Evolutionary conservation across 2,797 vertebrate genomes (phyloP).

Genomic region (Gymnothorax javanicus): DNA sequence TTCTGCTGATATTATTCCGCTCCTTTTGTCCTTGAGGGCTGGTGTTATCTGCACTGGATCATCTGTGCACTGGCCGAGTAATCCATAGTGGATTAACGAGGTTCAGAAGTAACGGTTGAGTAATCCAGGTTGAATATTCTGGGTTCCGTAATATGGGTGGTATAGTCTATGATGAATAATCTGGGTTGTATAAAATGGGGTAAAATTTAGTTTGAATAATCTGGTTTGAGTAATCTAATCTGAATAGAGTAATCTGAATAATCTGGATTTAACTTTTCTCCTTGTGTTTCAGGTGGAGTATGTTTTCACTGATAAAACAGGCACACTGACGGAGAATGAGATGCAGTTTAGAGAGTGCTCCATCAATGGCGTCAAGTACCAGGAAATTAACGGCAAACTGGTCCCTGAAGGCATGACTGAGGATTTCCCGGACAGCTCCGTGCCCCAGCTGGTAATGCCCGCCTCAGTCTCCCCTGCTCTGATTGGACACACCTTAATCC

Average conservation of each 20-base stretch:
- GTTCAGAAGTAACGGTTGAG: too few species aligned
- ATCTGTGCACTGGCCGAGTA: too few species aligned
- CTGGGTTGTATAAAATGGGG: too few species aligned
- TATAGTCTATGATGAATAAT: too few species aligned
- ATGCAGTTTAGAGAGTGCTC: slow-evolving; percentile 98
- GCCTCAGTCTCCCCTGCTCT: not conserved
- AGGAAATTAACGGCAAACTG: slow-evolving; percentile 90
- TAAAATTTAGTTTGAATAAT: too few species aligned
- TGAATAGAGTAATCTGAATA: not conserved
- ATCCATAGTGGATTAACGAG: too few species aligned
- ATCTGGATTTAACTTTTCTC: not conserved
- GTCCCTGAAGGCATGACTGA: slow-evolving; percentile 88
- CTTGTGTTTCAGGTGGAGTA: slow-evolving; percentile 86
- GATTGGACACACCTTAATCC: not conserved
- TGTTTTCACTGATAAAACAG: slow-evolving; percentile 97
- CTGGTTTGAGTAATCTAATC: too few species aligned
- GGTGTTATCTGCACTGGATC: too few species aligned
- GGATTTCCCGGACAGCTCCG: slow-evolving; percentile 78
- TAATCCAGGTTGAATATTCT: too few species aligned
- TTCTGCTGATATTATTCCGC: too few species aligned
- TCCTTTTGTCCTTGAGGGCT: too few species aligned
- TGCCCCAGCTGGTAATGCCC: slow-evolving; percentile 66
- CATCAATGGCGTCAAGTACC: slow-evolving; percentile 91
- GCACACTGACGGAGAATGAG: slow-evolving; percentile 96
- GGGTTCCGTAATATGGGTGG: too few species aligned